Base-by-base conservation (phyloP, 2,113 vertebrate genomes). In the Eudyptes chrysolophus region DNA sequence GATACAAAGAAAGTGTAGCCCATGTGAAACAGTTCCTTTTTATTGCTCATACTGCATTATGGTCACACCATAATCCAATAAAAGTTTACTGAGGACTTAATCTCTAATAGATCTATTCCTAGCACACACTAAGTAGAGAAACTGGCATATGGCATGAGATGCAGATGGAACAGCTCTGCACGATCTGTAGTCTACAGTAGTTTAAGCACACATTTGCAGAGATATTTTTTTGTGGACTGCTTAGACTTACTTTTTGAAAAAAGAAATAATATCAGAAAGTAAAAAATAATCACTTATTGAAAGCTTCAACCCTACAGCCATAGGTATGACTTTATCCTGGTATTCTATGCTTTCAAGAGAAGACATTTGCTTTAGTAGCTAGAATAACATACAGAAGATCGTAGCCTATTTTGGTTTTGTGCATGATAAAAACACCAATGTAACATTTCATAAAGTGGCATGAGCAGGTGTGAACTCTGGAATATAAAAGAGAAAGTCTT, bases 81-180 rank as follows among this genome's bases (percentile, higher is more conserved):
- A 92, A 96, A 80, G 7, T 92, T 76, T 92, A 34, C 49, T 51
- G 60, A 87, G 44, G n/a, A 87, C 42, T 87, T 97, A 95, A 89
- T 87, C 62, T 83, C 87, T 81, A 76, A 58, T 34, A 84, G 80
- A 77, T 91, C 30, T 36, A n/a, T 81, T 76, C 71, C 44, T 66
- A 66, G 26, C 13, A 71, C 46, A 75, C 4, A 57, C 22, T 61
- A 92, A 92, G 60, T 40, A 82, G 57, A 87, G 38, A 82, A 87
- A 71, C 5, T 84, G 88, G 16, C 90, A 94, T 95, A 92, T 86
- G 90, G 80, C 62, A 62, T 60, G 62, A 84, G 38, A 75, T 6
- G 17, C 18, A 87, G 30, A 85, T 80, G 64, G 90, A 86, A 84
- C 60, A 86, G 46, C 66, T 84, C 12, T 27, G 44, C 25, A 32